Evolutionary conservation across 1,140 invertebrate species (phyloP).

Genomic region (Saccostrea cuccullata): DNA sequence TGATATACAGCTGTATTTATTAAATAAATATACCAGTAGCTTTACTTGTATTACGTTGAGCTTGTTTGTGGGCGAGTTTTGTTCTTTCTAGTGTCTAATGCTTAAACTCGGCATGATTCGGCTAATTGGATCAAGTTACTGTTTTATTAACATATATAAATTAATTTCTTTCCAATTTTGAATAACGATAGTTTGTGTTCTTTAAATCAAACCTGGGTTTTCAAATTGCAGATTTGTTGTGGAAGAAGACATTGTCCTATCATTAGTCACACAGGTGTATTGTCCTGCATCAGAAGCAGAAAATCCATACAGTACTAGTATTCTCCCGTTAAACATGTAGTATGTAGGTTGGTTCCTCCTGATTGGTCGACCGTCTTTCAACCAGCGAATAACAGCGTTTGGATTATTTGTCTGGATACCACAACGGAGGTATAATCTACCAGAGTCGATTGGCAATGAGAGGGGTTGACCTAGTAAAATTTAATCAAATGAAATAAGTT

Average conservation of each 20-base stretch:
- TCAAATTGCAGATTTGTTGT: not conserved
- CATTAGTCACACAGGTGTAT: slow-evolving; percentile 7
- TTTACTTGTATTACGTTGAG: too few relatives aligned
- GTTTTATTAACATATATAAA: too few relatives aligned
- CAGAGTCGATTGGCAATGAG: not conserved
- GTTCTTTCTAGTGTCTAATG: too few relatives aligned
- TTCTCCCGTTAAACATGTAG: slow-evolving; percentile 11
- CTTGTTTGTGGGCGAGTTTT: too few relatives aligned
- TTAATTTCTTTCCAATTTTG: too few relatives aligned
- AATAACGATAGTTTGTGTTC: too few relatives aligned
- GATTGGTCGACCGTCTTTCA: not conserved
- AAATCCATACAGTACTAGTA: not conserved
- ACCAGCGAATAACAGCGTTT: not conserved
- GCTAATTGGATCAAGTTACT: too few relatives aligned
- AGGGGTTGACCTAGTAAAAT: not conserved
- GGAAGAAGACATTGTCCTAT: not conserved
- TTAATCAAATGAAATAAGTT: not conserved
- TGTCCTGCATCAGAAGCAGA: not conserved
- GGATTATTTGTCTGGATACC: slow-evolving; percentile 9
- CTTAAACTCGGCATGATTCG: too few relatives aligned
- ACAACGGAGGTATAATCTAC: not conserved
- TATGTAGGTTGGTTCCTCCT: not conserved
- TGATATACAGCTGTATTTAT: too few relatives aligned
- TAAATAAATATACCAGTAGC: too few relatives aligned
- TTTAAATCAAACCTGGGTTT: not conserved